These are phyloP conservation scores for Patella pellucida DNA, from an alignment of 2,888 invertebrate genomes.

Conservation along the genomic window DNA sequence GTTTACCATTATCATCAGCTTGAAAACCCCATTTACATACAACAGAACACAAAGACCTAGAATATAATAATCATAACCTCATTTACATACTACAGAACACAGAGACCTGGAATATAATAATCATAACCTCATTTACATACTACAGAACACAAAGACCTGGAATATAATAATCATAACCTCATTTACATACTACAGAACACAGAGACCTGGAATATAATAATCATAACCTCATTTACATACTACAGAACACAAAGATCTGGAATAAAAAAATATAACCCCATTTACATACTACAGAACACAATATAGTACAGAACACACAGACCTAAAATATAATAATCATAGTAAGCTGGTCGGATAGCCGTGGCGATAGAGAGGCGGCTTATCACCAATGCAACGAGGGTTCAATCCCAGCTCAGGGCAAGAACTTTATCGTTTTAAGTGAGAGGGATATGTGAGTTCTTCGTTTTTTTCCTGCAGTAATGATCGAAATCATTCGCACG, in stretches of 20 bases:
- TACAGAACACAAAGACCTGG: conserved; percentile 71
- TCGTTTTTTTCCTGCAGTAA: too few species aligned
- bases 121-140: not conserved
- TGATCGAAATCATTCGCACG: too few species aligned
- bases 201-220: not conserved
- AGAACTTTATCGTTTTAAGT: too few species aligned
- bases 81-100: conserved; percentile 86
- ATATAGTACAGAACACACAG: not conserved
- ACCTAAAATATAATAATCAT: not conserved
- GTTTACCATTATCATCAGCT: conserved; percentile 72
- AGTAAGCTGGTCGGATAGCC: too few species aligned
- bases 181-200: not conserved
- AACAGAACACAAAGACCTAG: conserved; percentile 89
- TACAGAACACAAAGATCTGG: conserved; percentile 71
- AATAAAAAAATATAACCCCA: conserved; percentile 37
- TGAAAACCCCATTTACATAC: conserved; percentile 95
- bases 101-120: conserved; percentile 67
- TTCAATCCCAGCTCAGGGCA: too few species aligned
- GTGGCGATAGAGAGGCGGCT: too few species aligned
- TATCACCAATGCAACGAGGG: too few species aligned
- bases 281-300: not conserved
- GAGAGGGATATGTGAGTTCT: too few species aligned
- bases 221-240: not conserved
- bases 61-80: conserved; percentile 36
- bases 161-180: conserved; percentile 36